These are phyloP conservation scores for Congeria kusceri DNA, from an alignment of 2,888 invertebrate species.

Conservation along the genomic window DNA sequence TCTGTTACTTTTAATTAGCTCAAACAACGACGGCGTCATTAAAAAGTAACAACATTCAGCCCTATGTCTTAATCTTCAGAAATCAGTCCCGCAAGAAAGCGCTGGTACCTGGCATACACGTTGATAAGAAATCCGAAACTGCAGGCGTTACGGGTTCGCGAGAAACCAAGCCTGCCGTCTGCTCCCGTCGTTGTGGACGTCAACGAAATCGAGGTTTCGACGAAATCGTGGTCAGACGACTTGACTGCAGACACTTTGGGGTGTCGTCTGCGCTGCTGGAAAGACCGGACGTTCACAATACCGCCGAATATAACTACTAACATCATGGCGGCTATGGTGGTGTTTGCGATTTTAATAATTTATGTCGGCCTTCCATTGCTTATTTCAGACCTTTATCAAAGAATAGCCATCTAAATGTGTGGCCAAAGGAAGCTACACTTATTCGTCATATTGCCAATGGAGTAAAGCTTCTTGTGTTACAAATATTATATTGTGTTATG, in stretches of 20 bases:
- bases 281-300: conserved; percentile 11
- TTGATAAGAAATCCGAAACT: conserved; percentile 21
- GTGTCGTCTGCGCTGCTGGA: conserved; percentile 7
- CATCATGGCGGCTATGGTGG: conserved; percentile 17
- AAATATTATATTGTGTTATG: too few relatives aligned
- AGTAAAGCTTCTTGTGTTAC: too few relatives aligned
- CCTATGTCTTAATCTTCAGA: neutral
- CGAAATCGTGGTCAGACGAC: neutral
- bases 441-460: too few relatives aligned
- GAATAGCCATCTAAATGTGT: neutral
- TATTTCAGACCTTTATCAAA: neutral
- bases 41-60: too few relatives aligned
- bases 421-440: too few relatives aligned
- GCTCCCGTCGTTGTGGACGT: neutral
- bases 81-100: neutral
- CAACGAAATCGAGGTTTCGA: neutral
- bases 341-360: conserved; percentile 8
- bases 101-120: conserved; percentile 26
- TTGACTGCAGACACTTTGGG: conserved; percentile 8
- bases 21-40: too few relatives aligned
- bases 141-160: neutral
- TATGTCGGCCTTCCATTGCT: conserved; percentile 15
- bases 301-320: conserved; percentile 21
- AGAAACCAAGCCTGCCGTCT: neutral
- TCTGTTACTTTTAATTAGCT: too few relatives aligned